Conservation (phyloP, 1,140 invertebrate genomes). For the Eciton burchellii region DNA sequence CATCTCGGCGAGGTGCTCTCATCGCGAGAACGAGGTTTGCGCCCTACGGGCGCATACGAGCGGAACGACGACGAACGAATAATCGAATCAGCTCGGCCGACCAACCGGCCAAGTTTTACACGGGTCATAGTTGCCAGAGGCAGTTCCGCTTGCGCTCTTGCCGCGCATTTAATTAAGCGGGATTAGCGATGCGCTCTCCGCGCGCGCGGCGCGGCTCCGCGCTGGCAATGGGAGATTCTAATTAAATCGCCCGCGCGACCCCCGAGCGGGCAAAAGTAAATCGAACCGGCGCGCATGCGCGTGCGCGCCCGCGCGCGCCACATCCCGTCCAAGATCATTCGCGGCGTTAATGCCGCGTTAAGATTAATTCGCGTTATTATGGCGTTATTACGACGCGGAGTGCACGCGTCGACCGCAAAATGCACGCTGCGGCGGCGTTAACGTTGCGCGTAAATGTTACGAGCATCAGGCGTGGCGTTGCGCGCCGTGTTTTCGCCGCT, state of each 20-base stretch:
- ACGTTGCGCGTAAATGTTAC: constrained; percentile 19
- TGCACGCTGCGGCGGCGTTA: background rate
- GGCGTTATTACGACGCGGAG: constrained; percentile 3
- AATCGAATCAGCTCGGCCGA: constrained; percentile 54
- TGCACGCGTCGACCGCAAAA: constrained; percentile 41
- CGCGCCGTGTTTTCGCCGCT: background rate
- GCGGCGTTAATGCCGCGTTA: constrained; percentile 6
- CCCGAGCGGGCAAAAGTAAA: constrained; percentile 19
- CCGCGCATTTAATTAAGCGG: constrained; percentile 60
- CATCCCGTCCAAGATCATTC: background rate
- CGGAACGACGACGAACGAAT: constrained; percentile 43
- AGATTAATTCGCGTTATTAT: constrained; percentile 40
- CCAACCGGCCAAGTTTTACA: constrained; percentile 53
- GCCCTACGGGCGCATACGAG: background rate
- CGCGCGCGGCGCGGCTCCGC: background rate
- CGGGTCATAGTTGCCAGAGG: constrained; percentile 52
- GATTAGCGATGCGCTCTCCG: constrained; percentile 18
- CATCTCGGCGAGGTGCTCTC: background rate
- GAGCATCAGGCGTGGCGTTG: background rate
- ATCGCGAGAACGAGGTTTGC: constrained; percentile 46
- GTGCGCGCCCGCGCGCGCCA: too few relatives aligned
- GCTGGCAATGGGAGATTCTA: constrained; percentile 24
- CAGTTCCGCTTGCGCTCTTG: constrained; percentile 28
- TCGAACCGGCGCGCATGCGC: background rate
- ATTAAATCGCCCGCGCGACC: constrained; percentile 55